phyloP scores from a whole-genome alignment of 2,113 vertebrate genomes.

The Martes martes region DNA sequence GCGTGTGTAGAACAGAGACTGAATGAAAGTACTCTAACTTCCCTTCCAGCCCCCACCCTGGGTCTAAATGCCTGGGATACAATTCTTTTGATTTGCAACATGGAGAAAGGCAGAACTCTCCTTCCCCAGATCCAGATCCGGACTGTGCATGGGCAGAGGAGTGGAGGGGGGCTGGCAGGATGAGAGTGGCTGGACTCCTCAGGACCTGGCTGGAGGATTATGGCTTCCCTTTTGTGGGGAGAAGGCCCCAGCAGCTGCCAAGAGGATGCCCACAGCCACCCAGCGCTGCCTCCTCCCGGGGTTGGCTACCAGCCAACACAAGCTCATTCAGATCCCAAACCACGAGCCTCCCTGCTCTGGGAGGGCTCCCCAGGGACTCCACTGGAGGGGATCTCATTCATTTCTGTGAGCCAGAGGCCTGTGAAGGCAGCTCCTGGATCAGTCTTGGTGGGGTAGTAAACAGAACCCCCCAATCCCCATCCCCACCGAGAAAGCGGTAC shows the following conservation, averaged over 20 bases:
- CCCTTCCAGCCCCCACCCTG: background rate
- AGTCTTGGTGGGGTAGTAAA: background rate
- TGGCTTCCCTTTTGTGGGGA: background rate
- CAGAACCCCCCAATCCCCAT: background rate
- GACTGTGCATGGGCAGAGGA: background rate
- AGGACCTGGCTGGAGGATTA: background rate
- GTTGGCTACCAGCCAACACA: constrained; percentile 75
- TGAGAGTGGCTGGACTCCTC: background rate
- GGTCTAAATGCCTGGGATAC: constrained; percentile 26
- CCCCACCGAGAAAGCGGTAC: background rate
- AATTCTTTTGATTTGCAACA: background rate
- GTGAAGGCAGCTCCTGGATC: background rate
- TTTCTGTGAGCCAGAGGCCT: constrained; percentile 16
- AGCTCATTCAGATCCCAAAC: constrained; percentile 80
- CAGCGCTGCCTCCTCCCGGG: constrained; percentile 7
- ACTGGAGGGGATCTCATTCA: constrained; percentile 48
- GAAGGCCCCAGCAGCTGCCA: constrained; percentile 13
- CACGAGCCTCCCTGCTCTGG: constrained; percentile 69
- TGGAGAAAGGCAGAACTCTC: background rate
- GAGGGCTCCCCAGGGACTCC: constrained; percentile 74
- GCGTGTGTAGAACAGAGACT: background rate
- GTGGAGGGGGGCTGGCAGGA: background rate
- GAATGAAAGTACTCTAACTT: constrained; percentile 22
- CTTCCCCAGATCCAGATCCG: background rate
- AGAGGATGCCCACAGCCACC: background rate